Conservation (phyloP, 2,888 invertebrate genomes). For the Glyphotaelius pellucidus region DNA sequence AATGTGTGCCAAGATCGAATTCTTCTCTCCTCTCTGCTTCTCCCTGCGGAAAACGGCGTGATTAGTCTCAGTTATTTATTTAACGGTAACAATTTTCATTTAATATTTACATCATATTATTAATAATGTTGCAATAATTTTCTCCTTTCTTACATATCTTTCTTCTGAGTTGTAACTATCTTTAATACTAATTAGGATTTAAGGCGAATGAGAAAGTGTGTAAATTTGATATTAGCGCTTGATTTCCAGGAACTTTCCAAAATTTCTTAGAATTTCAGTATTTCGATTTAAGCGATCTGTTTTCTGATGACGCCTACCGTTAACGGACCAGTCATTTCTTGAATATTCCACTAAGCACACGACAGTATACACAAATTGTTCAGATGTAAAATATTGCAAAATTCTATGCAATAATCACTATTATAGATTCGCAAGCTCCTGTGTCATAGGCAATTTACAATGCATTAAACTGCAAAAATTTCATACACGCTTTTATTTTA, state of each 20-base stretch:
- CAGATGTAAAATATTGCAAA: neutral
- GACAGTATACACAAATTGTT: neutral
- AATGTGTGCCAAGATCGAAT: too few relatives aligned
- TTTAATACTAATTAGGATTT: neutral
- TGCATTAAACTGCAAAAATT: neutral
- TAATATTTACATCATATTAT: too few relatives aligned
- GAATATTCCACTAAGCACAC: neutral
- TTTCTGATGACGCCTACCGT: neutral
- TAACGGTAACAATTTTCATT: too few relatives aligned
- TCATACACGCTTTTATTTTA: neutral
- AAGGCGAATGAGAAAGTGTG: neutral
- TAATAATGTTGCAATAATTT: neutral
- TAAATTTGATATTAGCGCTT: neutral
- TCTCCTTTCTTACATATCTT: neutral
- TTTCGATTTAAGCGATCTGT: neutral
- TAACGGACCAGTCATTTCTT: neutral
- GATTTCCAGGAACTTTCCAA: slow-evolving; percentile 6
- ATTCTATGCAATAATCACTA: neutral
- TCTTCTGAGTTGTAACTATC: neutral
- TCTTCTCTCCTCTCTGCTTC: too few relatives aligned
- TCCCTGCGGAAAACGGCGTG: too few relatives aligned
- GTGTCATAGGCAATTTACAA: neutral
- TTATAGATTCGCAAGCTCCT: neutral
- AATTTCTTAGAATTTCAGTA: neutral
- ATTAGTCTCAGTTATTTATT: too few relatives aligned